Evolutionary conservation across 1,140 invertebrate species (phyloP).

Genomic region (Melipona quadrifasciata): DNA sequence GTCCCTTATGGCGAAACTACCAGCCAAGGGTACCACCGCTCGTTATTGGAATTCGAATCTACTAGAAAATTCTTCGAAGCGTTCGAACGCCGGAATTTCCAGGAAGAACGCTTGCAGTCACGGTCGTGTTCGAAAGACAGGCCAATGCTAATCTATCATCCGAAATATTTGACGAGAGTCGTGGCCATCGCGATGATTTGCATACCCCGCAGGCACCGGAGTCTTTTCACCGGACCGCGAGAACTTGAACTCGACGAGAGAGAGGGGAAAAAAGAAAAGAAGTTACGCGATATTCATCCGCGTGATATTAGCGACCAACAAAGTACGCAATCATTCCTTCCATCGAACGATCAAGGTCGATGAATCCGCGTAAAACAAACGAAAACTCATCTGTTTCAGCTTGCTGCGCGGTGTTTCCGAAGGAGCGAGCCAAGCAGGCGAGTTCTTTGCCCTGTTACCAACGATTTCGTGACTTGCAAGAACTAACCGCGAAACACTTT

Average conservation of each 20-base stretch:
- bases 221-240: too few relatives aligned
- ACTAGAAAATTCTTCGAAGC: not conserved
- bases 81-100: not conserved
- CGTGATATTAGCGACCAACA: not conserved
- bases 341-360: not conserved
- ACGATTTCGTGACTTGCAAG: not conserved
- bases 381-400: not conserved
- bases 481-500: not conserved
- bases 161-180: slow-evolving; percentile 3
- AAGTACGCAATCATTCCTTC: not conserved
- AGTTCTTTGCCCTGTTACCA: not conserved
- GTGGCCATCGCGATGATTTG: not conserved
- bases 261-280: too few relatives aligned
- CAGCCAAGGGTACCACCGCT: not conserved
- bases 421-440: not conserved
- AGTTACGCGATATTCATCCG: not conserved
- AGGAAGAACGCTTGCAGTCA: not conserved
- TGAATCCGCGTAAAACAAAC: not conserved
- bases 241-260: not conserved
- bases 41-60: slow-evolving; percentile 14
- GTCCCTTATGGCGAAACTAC: slow-evolving; percentile 13
- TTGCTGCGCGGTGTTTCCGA: not conserved
- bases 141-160: slow-evolving; percentile 4
- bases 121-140: not conserved
- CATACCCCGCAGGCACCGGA: not conserved